Conservation (phyloP, 1,140 invertebrate genomes). For the Planococcus citri region DNA sequence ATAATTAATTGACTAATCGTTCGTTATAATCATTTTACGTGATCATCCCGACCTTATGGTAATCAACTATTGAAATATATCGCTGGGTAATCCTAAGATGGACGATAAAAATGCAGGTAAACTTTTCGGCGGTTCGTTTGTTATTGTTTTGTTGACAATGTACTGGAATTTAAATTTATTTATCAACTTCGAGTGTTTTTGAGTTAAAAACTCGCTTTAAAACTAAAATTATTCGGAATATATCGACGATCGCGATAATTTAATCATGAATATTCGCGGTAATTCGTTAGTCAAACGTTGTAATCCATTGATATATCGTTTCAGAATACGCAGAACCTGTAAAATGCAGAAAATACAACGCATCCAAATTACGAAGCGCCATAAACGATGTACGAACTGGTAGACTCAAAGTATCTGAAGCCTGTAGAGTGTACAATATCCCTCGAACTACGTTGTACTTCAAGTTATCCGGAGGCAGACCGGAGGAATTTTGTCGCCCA, state of each 20-base stretch:
- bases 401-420: slow-evolving; percentile 1
- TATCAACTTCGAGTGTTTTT: neutral
- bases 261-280: too few species aligned
- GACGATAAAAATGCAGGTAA: neutral
- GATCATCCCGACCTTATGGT: neutral
- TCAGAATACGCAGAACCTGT: neutral
- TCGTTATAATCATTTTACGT: neutral
- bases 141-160: too few species aligned
- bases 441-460: slow-evolving; percentile 1
- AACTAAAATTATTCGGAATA: too few species aligned
- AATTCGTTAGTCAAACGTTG: too few species aligned
- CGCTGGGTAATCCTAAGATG: neutral
- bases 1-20: neutral
- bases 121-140: neutral
- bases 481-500: neutral
- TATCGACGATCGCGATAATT: too few species aligned
- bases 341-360: neutral
- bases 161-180: too few species aligned
- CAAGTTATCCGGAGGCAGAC: neutral
- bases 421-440: neutral
- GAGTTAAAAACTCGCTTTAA: too few species aligned
- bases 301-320: neutral
- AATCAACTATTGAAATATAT: neutral
- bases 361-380: neutral
- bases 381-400: neutral